Percentiles rank a stretch among this genome's conserved stretches.
Conservation (phyloP, 2,797 vertebrate genomes). For the Pangasius krempfi region DNA sequence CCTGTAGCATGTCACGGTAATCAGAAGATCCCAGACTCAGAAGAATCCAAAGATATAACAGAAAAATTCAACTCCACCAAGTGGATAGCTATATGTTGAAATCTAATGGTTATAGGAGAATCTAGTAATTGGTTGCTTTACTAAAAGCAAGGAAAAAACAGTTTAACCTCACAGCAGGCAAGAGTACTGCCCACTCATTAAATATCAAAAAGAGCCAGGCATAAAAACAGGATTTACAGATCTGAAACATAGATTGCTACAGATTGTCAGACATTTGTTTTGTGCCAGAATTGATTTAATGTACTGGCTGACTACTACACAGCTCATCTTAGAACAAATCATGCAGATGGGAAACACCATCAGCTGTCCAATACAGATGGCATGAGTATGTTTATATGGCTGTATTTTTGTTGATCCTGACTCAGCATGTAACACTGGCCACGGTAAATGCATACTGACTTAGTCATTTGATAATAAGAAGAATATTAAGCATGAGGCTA, state of each 20-base stretch:
- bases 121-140: not conserved
- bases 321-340: conserved; percentile 11
- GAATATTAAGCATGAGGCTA: not conserved
- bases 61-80: not conserved
- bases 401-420: conserved; percentile 15
- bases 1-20: conserved; percentile 31
- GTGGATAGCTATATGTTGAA: conserved; percentile 13
- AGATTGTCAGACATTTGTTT: not conserved
- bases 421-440: not conserved
- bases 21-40: conserved; percentile 11
- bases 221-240: not conserved
- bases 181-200: not conserved
- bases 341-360: conserved; percentile 26
- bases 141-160: not conserved
- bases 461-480: conserved; percentile 6
- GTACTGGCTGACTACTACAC: conserved; percentile 16
- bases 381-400: conserved; percentile 15
- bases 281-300: conserved; percentile 20
- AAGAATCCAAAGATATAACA: not conserved
- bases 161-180: not conserved
- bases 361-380: conserved; percentile 25
- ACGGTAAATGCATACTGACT: not conserved
- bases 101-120: conserved; percentile 19
- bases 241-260: not conserved
- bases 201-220: conserved; percentile 4